These are phyloP conservation scores for Hyperopisus bebe DNA, from an alignment of 2,113 vertebrate species.

Conservation along the genomic window DNA sequence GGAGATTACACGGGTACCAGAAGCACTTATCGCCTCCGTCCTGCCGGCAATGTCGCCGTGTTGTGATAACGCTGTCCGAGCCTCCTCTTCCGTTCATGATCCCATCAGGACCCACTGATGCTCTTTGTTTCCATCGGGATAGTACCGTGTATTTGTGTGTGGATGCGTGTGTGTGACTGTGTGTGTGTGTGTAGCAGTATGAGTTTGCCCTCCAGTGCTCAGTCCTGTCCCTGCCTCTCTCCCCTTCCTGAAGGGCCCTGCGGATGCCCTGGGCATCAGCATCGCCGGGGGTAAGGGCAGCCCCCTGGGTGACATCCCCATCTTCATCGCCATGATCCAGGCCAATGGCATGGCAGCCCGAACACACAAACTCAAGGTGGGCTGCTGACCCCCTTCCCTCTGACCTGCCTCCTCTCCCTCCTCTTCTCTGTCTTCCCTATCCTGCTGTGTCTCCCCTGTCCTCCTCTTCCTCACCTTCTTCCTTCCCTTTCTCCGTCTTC, in stretches of 20 bases:
- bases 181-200: neutral
- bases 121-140: neutral
- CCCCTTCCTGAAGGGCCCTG: slow-evolving; percentile 60
- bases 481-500: neutral
- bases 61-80: neutral
- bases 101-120: neutral
- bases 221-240: too few species aligned
- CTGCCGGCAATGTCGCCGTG: neutral
- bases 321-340: slow-evolving; percentile 98
- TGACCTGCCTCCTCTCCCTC: neutral
- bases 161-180: neutral
- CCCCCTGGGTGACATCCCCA: slow-evolving; percentile 83
- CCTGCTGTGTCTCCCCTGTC: neutral
- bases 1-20: slow-evolving; percentile 77
- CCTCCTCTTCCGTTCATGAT: neutral
- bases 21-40: neutral
- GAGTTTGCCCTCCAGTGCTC: neutral
- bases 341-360: slow-evolving; percentile 84
- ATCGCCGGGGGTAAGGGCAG: slow-evolving; percentile 92
- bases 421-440: neutral
- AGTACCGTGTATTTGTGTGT: neutral
- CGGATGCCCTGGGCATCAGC: slow-evolving; percentile 86
- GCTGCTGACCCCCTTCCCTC: neutral
- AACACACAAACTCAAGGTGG: slow-evolving; percentile 81
- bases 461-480: neutral